Evolutionary conservation across 2,113 vertebrate genomes (phyloP).

Genomic region (Physeter macrocephalus): DNA sequence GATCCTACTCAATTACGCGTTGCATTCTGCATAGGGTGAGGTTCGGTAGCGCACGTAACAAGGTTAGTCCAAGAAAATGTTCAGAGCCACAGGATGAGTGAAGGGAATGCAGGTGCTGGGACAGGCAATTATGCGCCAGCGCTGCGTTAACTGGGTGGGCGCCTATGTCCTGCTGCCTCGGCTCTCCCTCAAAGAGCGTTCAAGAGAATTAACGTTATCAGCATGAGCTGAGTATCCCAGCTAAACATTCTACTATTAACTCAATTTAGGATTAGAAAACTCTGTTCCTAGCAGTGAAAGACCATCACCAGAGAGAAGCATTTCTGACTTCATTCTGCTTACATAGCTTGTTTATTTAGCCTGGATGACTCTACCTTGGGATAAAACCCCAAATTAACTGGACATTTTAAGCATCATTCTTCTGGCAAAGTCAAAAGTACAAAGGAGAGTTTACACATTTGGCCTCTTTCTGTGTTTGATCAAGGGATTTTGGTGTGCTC

Average conservation of each 20-base stretch:
- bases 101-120: neutral
- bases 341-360: slow-evolving; percentile 15
- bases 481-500: neutral
- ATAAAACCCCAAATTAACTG: neutral
- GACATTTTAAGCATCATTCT: neutral
- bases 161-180: neutral
- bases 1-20: accelerated
- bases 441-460: neutral
- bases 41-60: accelerated
- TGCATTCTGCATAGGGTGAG: neutral
- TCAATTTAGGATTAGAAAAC: neutral
- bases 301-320: neutral
- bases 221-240: neutral
- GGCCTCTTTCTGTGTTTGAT: neutral
- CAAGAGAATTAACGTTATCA: neutral
- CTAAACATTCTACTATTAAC: neutral
- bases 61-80: neutral
- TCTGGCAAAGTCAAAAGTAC: slow-evolving; percentile 28
- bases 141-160: neutral
- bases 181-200: neutral
- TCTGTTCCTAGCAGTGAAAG: neutral
- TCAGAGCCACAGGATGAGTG: neutral
- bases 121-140: neutral
- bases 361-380: neutral
- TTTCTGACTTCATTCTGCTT: slow-evolving; percentile 23